Base-by-base conservation (phyloP, 2,113 vertebrate genomes). In the Cinclus cinclus region DNA sequence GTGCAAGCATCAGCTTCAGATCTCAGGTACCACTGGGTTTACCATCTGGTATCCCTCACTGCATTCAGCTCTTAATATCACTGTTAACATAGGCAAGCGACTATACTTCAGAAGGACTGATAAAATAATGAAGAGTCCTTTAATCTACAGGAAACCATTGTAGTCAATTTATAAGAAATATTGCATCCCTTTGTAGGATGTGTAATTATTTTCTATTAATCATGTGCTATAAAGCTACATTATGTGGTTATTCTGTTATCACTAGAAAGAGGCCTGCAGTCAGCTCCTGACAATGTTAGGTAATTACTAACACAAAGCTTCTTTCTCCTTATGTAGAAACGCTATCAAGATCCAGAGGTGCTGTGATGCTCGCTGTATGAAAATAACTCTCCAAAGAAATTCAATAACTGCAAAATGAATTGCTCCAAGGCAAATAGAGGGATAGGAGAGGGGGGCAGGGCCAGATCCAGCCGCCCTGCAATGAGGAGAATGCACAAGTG, bases 151-250 rank as follows among this genome's bases (percentile, higher is more conserved):
- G 98, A 98, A 98, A 98, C 98, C 97, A 98, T 98, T 98, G 97
- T 97, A 98, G 98, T 98, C 98, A 98, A 98, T 98, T 98, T 98
- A 98, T 97, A 98, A 98, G 98, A 98, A 98, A 98, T 98, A 98
- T 98, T 98, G 97, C 98, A 97, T 98, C 98, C 98, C 97, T 98
- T 98, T 98, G 98, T 98, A 98, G 96, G 97, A 98, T 93, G 83
- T 98, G 97, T 98, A 98, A 98, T 98, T 98, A 98, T 98, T 98
- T 98, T 98, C 98, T 98, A 98, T 98, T 98, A 98, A 98, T 98
- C 98, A 98, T 98, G 98, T 95, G 94, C 97, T 98, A 97, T 98
- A 98, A 98, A 98, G 98, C 97, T 97, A 98, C 97, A 98, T 98
- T 98, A 98, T 98, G 97, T 91, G 95, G 97, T 98, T 98, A 98